Evolutionary conservation across 2,797 vertebrate species (phyloP), one percentile per base, ranked within the genome.

Genomic region (Leucoraja ocellata): DNA sequence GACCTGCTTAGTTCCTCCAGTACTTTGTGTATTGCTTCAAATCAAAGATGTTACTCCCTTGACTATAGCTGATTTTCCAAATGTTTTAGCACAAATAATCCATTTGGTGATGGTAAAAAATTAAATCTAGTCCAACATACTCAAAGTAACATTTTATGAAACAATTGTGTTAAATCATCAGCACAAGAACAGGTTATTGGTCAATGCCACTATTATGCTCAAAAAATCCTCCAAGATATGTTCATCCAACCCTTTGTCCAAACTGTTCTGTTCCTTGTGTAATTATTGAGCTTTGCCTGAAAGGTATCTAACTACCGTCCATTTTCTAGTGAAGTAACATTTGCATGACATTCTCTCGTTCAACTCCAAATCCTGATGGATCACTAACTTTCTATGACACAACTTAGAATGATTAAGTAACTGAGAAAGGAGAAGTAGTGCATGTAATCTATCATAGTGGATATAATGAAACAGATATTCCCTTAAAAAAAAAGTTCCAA

Each of bases 381-480:
- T 61, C 61, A 58, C 14, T 86, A 61, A 86, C 16, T 28, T 5
- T 63, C 83, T 63, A 14, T 63, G 54, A 63, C 83, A 63, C 58
- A 65, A 63, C 11, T 63, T 32, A 63, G 58, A 58, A 63, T n/a
- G 58, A 86, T 63, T 16, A 86, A 63, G 14, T n/a, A 86, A n/a
- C 58, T 86, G 83, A 32, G 63, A 54, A 80, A 83, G 28, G 0
- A 86, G 58, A 86, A 65, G 58, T 58, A 86, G 61, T 28, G 13
- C 83, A 86, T 86, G 58, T 65, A 58, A 65, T 86, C 61, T 86
- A 65, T 84, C 81, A 58, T 28, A 84, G 58, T 21, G 81, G 25
- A 84, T 61, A 61, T 5, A 86, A n/a, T 63, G n/a, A 86, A 86
- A 86, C 63, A 63, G 83, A 63, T 86, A 58, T 61, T 63, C 83